Conservation (phyloP, 2,797 vertebrate genomes). For the Lepilemur septentrionalis region DNA sequence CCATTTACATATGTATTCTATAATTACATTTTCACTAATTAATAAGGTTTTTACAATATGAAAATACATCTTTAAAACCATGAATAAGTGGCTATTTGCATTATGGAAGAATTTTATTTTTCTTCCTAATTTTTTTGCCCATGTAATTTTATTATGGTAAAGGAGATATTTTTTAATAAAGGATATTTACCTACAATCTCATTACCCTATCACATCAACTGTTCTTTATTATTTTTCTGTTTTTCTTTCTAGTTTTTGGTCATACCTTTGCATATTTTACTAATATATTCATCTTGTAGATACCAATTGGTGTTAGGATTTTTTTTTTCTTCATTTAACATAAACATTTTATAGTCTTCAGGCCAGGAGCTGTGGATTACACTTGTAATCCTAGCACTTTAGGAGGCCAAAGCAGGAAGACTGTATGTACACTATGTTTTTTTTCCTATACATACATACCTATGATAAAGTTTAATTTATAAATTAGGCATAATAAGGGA, state of each 20-base stretch:
- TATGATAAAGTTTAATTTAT: background rate
- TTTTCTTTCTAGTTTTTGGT: slow-evolving; percentile 9
- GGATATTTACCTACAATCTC: background rate
- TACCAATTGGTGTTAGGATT: background rate
- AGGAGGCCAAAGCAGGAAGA: background rate
- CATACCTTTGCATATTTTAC: background rate
- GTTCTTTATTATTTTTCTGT: background rate
- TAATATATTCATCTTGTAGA: background rate
- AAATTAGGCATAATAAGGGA: background rate
- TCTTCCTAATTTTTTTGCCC: background rate
- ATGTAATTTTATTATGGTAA: background rate
- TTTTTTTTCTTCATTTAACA: background rate
- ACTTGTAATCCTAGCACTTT: background rate
- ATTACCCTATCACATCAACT: background rate
- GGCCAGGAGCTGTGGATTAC: background rate
- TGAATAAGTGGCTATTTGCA: background rate
- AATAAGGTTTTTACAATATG: background rate
- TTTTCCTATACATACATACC: background rate
- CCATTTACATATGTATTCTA: background rate
- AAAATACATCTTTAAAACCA: slow-evolving; percentile 8
- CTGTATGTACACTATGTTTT: background rate
- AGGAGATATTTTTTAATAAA: background rate
- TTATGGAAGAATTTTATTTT: background rate
- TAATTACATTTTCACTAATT: background rate
- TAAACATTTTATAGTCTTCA: background rate